Evolutionary conservation across 2,113 vertebrate genomes (phyloP).

Genomic region (Coturnix japonica): DNA sequence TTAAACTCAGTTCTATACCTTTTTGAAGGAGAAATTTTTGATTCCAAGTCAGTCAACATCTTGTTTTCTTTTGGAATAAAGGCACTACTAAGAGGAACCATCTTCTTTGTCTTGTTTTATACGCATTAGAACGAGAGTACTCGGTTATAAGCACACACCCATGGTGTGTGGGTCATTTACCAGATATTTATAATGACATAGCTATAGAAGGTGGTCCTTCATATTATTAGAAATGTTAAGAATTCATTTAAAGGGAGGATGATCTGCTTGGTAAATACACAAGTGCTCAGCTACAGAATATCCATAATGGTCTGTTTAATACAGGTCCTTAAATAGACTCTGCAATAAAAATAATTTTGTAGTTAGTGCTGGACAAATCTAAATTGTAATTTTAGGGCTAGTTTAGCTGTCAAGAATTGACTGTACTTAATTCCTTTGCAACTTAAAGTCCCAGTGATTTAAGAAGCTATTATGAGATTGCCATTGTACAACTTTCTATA

Average conservation of each 20-base stretch:
- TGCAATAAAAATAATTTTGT: background rate
- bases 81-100: background rate
- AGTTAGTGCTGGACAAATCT: constrained; percentile 32
- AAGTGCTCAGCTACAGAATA: background rate
- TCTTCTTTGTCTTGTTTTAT: background rate
- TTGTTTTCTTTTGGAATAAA: constrained; percentile 3
- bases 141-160: background rate
- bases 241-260: background rate
- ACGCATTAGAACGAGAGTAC: background rate
- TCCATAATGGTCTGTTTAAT: background rate
- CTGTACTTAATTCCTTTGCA: background rate
- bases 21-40: constrained; percentile 23
- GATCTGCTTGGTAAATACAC: background rate
- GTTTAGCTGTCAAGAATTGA: constrained; percentile 48
- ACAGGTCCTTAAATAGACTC: background rate
- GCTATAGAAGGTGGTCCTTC: background rate
- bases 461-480: background rate
- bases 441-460: constrained; percentile 18
- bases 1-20: constrained; percentile 15
- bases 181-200: background rate
- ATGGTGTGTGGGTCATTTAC: background rate
- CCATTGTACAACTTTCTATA: background rate
- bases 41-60: constrained; percentile 22
- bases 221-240: background rate
- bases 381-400: constrained; percentile 25